A percentile compares a stretch with the other conserved stretches of the same genome.
These are phyloP conservation scores for Monomorium pharaonis DNA, from an alignment of 1,140 invertebrate species.

Conservation along the genomic window DNA sequence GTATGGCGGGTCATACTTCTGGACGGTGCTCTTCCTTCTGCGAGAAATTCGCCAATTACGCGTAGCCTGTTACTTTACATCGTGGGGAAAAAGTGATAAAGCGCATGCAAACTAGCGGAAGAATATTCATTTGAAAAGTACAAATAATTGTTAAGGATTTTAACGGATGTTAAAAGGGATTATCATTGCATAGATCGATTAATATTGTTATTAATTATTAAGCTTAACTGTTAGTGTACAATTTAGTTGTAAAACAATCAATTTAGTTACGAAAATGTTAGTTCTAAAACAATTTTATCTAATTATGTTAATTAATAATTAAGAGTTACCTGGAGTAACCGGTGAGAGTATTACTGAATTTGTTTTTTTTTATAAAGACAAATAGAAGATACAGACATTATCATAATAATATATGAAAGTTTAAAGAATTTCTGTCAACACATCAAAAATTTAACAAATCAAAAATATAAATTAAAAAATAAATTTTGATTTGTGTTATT, in stretches of 20 bases:
- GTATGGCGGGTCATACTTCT: conserved; percentile 94
- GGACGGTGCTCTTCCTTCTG: conserved; percentile 94
- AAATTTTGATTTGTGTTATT: too few species aligned
- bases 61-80: background rate
- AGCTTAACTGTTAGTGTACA: background rate
- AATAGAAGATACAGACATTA: background rate
- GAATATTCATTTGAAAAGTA: background rate
- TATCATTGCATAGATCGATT: background rate
- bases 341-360: background rate
- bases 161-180: conserved; percentile 34
- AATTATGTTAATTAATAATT: conserved; percentile 7
- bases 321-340: conserved; percentile 18
- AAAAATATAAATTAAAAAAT: background rate
- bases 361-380: background rate
- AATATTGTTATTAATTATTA: conserved; percentile 22
- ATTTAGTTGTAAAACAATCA: conserved; percentile 2
- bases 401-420: background rate
- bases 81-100: conserved; percentile 59
- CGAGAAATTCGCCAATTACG: conserved; percentile 66
- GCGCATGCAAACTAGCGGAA: conserved; percentile 76
- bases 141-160: background rate
- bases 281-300: background rate
- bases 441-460: background rate
- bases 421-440: background rate
- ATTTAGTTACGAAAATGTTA: background rate